Conservation (phyloP, 2,888 invertebrate species). For the Tetrapedia diversipes region DNA sequence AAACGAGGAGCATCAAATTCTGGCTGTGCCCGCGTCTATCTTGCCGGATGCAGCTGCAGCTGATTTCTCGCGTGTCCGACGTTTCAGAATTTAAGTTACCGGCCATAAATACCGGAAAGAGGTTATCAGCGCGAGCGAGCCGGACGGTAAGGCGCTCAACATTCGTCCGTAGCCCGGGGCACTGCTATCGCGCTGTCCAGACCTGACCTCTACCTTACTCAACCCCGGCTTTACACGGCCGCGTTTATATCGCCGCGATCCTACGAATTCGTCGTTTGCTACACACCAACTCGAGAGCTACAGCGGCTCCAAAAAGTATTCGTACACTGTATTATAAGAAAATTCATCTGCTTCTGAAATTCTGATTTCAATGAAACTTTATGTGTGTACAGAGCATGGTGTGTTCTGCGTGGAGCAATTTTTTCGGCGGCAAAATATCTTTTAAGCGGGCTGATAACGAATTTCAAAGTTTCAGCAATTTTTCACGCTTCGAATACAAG, state of each 20-base stretch:
- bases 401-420: too few relatives aligned
- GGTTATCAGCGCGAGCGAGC: constrained; percentile 60
- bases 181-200: constrained; percentile 79
- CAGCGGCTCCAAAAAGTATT: too few relatives aligned
- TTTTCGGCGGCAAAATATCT: too few relatives aligned
- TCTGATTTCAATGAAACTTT: too few relatives aligned
- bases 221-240: constrained; percentile 58
- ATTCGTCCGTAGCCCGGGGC: constrained; percentile 72
- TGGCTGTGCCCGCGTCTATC: constrained; percentile 27
- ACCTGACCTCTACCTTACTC: constrained; percentile 70
- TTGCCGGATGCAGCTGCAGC: constrained; percentile 16
- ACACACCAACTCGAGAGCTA: too few relatives aligned
- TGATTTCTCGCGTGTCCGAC: constrained; percentile 69
- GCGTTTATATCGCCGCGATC: constrained; percentile 47
- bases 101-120: constrained; percentile 73
- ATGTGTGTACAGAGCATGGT: too few relatives aligned
- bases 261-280: constrained; percentile 54
- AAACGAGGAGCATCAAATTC: constrained; percentile 14
- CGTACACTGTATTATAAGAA: too few relatives aligned
- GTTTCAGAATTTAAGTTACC: constrained; percentile 72
- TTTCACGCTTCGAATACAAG: too few relatives aligned
- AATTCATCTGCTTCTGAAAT: too few relatives aligned
- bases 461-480: too few relatives aligned
- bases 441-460: too few relatives aligned
- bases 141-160: constrained; percentile 72